Conservation (phyloP, 2,888 invertebrate species). For the Synanthedon tipuliformis region DNA sequence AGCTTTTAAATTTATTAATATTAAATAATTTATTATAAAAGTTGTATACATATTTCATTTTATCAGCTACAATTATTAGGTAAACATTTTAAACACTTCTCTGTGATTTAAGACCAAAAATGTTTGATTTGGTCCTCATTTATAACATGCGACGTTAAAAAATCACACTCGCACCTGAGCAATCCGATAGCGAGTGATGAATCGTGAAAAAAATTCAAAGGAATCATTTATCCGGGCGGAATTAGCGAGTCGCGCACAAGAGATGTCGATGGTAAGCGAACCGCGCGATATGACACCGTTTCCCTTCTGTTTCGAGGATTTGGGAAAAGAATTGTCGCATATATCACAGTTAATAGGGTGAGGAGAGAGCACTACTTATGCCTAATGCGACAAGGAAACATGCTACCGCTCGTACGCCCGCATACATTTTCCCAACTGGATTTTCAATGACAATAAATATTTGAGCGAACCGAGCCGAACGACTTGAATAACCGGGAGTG, state of each 20-base stretch:
- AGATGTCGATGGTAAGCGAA: constrained; percentile 41
- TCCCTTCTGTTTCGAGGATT: constrained; percentile 61
- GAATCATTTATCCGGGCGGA: constrained; percentile 57
- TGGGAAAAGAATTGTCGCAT: constrained; percentile 66
- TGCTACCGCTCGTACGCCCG: constrained; percentile 47
- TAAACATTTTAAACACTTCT: too few species aligned
- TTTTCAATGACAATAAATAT: constrained; percentile 63
- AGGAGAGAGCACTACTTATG: constrained; percentile 69
- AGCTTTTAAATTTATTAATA: too few species aligned
- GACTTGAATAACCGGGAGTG: not conserved
- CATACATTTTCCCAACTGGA: constrained; percentile 54
- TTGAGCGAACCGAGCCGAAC: constrained; percentile 28
- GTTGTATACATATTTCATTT: too few species aligned
- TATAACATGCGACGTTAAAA: not conserved
- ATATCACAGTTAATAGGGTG: constrained; percentile 69
- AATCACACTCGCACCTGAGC: not conserved
- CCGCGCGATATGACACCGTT: constrained; percentile 52
- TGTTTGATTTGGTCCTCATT: too few species aligned
- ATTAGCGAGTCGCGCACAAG: constrained; percentile 52
- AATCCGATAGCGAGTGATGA: constrained; percentile 16
- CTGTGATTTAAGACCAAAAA: too few species aligned
- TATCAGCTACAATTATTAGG: too few species aligned
- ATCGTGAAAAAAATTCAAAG: constrained; percentile 35
- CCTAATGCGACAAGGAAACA: constrained; percentile 69
- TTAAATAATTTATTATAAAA: too few species aligned